Evolutionary conservation across 2,888 invertebrate species (phyloP).

Genomic region (Eupeodes latifasciatus): DNA sequence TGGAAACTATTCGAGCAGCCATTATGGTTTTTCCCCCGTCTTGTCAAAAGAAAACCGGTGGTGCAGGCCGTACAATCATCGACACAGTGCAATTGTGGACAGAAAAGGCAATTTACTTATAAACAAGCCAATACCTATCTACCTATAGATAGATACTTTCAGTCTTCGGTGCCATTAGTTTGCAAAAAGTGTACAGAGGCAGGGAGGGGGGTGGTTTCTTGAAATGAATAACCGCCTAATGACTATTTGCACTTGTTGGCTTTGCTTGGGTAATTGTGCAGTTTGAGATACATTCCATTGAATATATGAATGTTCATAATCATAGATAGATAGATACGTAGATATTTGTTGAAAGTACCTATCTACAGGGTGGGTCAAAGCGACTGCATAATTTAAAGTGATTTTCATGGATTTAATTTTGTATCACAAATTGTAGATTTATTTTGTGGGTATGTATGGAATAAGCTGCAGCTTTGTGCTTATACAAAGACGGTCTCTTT

Average conservation of each 20-base stretch:
- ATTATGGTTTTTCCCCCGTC: slow-evolving; percentile 72
- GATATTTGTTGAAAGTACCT: neutral
- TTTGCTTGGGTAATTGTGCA: slow-evolving; percentile 76
- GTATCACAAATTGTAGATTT: no score
- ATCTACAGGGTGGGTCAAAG: no score
- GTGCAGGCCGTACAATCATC: neutral
- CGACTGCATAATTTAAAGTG: no score
- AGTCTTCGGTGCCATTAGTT: neutral
- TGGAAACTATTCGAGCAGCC: slow-evolving; percentile 77
- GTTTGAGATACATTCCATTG: slow-evolving; percentile 72
- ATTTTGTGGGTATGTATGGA: no score
- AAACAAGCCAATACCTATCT: neutral
- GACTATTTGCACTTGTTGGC: slow-evolving; percentile 73
- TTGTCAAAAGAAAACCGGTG: slow-evolving; percentile 40
- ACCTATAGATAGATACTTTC: no score
- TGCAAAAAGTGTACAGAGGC: slow-evolving; percentile 29
- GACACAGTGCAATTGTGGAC: neutral
- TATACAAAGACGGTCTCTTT: no score
- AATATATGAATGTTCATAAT: slow-evolving; percentile 60
- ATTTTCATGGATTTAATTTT: no score
- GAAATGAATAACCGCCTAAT: slow-evolving; percentile 63
- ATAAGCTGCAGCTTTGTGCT: no score
- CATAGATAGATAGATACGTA: slow-evolving; percentile 17
- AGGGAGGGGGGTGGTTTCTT: neutral
- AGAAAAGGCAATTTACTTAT: neutral